These are phyloP conservation scores for Eremophila alpestris DNA, from an alignment of 2,797 vertebrate species.

Conservation along the genomic window DNA sequence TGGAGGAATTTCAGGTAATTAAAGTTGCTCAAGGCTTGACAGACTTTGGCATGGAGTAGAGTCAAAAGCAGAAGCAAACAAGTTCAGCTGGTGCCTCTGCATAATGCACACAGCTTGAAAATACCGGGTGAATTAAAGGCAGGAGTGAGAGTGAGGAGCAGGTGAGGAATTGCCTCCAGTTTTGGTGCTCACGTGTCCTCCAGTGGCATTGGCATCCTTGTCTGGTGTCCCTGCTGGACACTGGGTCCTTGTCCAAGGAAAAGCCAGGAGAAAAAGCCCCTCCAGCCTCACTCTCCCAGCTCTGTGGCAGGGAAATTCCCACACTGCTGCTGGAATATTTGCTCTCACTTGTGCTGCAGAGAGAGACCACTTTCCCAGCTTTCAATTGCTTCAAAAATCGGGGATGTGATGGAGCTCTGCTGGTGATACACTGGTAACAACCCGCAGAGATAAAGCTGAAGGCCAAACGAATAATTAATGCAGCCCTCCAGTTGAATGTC, in stretches of 20 bases:
- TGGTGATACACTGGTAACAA: neutral
- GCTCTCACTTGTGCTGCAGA: neutral
- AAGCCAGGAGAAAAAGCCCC: neutral
- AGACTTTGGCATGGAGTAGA: neutral
- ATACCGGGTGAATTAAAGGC: neutral
- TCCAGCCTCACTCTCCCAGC: neutral
- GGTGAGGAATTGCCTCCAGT: neutral
- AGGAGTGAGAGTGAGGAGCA: neutral
- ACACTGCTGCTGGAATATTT: neutral
- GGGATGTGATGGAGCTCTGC: neutral
- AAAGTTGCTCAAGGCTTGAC: neutral
- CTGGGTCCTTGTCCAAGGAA: neutral
- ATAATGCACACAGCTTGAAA: neutral
- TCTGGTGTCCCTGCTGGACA: neutral
- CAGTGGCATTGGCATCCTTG: neutral
- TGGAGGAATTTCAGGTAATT: neutral
- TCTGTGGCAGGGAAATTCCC: neutral
- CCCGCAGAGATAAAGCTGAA: neutral
- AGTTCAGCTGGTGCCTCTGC: neutral
- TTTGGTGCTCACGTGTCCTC: neutral
- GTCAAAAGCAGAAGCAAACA: neutral
- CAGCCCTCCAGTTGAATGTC: neutral
- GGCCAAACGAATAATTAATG: neutral
- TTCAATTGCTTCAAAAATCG: accelerated
- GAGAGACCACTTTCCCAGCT: neutral